These are phyloP conservation scores for Cheilosia vernalis DNA, from an alignment of 2,888 invertebrate species.

Conservation along the genomic window DNA sequence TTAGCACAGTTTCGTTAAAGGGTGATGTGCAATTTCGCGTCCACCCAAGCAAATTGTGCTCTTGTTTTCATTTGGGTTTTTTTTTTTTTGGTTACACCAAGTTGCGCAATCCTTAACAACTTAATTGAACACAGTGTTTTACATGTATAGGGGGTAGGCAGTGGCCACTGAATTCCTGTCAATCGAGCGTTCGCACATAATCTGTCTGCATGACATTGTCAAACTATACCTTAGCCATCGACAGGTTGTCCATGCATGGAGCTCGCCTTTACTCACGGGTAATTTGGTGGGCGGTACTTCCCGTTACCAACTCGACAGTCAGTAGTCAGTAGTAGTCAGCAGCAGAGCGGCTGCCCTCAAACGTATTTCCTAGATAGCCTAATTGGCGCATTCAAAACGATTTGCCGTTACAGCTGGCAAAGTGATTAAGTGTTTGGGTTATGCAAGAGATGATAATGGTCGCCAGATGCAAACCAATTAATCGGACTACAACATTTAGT, in stretches of 20 bases:
- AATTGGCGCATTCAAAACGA: constrained; percentile 58
- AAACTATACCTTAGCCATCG: constrained; percentile 38
- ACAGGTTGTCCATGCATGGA: constrained; percentile 51
- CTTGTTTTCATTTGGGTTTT: constrained; percentile 15
- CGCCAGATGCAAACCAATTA: constrained; percentile 42
- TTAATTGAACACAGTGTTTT: constrained; percentile 56
- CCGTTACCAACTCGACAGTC: constrained; percentile 9
- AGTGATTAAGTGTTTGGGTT: constrained; percentile 40
- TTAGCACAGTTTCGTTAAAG: constrained; percentile 28
- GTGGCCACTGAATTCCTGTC: constrained; percentile 67
- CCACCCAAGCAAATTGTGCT: constrained; percentile 48
- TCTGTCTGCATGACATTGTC: constrained; percentile 67
- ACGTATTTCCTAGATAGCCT: constrained; percentile 49
- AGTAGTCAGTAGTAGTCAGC: not conserved
- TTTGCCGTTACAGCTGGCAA: constrained; percentile 47
- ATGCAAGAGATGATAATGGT: constrained; percentile 55
- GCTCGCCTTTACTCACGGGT: constrained; percentile 18
- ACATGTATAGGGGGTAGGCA: constrained; percentile 1
- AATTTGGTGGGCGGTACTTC: constrained; percentile 69
- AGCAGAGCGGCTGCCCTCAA: constrained; percentile 15
- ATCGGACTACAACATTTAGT: constrained; percentile 35
- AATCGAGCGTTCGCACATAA: constrained; percentile 54
- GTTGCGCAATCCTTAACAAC: constrained; percentile 65
- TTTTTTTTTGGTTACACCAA: constrained; percentile 17
- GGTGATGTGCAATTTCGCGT: constrained; percentile 64